Base-by-base conservation (phyloP, 2,113 vertebrate genomes). In the Mirounga angustirostris region DNA sequence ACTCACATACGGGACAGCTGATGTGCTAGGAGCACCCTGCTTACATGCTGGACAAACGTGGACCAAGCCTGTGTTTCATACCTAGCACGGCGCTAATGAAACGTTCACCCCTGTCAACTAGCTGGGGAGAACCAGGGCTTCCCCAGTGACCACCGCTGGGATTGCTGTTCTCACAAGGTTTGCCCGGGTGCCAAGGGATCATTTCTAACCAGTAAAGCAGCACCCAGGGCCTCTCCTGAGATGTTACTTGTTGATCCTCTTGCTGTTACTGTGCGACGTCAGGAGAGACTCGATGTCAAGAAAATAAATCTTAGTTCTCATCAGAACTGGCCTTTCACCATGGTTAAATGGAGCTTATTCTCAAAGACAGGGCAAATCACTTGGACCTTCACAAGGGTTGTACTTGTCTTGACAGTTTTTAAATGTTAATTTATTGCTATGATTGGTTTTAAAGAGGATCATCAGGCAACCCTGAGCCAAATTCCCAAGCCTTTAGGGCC, bases 1-100 rank as follows among this genome's bases (percentile, higher is more conserved):
- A 11, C 10, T 7, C 46, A 19, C 8, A 0, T 11, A 18, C 0
- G 0, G 58, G 73, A 2, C 15, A 4, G 18, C 61, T 7, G 22
- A 3, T 30, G 9, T 10, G 19, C 79, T 15, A 1, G 1, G 2
- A 40, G 22, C 52, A 12, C 14, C 36, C 43, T 2, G 28, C 11
- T 40, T 11, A 1, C 5, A 6, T 40, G 1, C 1, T 12, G 46
- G 67, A 18, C 24, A 8, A 7, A 15, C 0, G 12, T 10, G 46
- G 46, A n/a, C 33, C 1, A 0, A 19, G 22, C 71, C 50, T 43
- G 14, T 19, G 11, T 24, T 71, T n/a, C 3, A n/a, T 2, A 12
- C 91, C 76, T n/a, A 12, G 30, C 59, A 18, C 0, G 0, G 50
- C 30, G 52, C 71, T 50, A 10, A 13, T 7, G 84, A 69, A 40